These are phyloP conservation scores for Epizoanthus scotinus DNA, from an alignment of 92 coral and sea anemone species.

Conservation along the genomic window DNA sequence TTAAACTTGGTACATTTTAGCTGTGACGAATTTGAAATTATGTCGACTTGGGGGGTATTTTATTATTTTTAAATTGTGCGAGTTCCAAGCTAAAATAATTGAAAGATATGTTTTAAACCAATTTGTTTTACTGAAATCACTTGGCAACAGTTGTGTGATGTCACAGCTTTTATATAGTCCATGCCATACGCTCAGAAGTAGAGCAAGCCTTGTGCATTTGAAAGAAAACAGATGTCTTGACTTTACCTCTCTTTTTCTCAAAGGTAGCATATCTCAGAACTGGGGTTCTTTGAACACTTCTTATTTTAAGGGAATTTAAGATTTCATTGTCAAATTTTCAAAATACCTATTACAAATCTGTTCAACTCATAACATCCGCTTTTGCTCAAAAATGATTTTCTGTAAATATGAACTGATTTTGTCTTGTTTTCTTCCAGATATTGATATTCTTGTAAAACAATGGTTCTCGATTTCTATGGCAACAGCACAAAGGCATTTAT, in stretches of 20 bases:
- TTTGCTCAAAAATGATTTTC: background rate
- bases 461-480: constrained; percentile 4
- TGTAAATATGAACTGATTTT: constrained; percentile 14
- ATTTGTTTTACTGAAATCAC: constrained; percentile 7
- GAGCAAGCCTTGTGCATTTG: constrained; percentile 10
- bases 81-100: constrained; percentile 5
- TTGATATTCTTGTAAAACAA: constrained; percentile 7
- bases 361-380: constrained; percentile 15
- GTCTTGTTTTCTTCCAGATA: too few relatives aligned
- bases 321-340: constrained; percentile 7
- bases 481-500: constrained; percentile 31
- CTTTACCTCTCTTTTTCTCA: constrained; percentile 27
- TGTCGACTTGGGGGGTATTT: constrained; percentile 10
- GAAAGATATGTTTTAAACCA: constrained; percentile 17
- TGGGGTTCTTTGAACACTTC: constrained; percentile 25
- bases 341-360: constrained; percentile 12
- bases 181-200: constrained; percentile 27
- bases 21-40: constrained; percentile 1
- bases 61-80: background rate
- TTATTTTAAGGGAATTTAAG: constrained; percentile 7
- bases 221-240: background rate
- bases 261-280: background rate
- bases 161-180: constrained; percentile 11
- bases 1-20: background rate
- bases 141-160: constrained; percentile 7